phyloP scores from a whole-genome alignment of 1,140 invertebrate species.

The Brachionus plicatilis region DNA sequence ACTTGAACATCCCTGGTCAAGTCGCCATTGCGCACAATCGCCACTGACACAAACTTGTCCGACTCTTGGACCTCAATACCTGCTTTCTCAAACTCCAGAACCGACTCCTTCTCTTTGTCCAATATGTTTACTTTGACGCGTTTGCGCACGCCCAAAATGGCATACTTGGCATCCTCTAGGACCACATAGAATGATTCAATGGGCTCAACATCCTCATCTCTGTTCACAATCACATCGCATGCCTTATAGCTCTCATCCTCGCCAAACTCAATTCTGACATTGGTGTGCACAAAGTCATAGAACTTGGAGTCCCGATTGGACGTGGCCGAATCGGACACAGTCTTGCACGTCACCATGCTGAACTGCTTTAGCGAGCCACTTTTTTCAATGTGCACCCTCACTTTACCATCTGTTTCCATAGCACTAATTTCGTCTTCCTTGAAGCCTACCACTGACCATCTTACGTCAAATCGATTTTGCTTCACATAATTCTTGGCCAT shows the following conservation, averaged over 20 bases:
- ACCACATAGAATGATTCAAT: conserved; percentile 50
- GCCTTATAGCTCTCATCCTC: conserved; percentile 49
- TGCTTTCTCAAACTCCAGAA: conserved; percentile 47
- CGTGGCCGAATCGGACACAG: conserved; percentile 44
- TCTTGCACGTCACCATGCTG: conserved; percentile 48
- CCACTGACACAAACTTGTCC: conserved; percentile 45
- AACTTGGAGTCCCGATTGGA: conserved; percentile 31
- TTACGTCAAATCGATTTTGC: conserved; percentile 50
- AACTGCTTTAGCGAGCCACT: conserved; percentile 52
- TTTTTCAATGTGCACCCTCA: conserved; percentile 49
- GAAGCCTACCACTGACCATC: conserved; percentile 51
- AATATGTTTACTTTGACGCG: conserved; percentile 40
- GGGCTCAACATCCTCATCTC: conserved; percentile 52
- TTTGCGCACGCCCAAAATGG: conserved; percentile 43
- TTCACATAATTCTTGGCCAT: conserved; percentile 48
- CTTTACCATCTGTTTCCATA: conserved; percentile 47
- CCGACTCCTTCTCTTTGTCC: conserved; percentile 48
- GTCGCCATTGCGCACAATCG: conserved; percentile 44
- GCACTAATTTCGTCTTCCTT: conserved; percentile 45
- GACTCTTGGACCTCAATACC: conserved; percentile 48
- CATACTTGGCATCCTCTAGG: conserved; percentile 46
- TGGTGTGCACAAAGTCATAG: conserved; percentile 9
- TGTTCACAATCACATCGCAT: conserved; percentile 52
- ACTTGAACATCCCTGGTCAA: neutral
- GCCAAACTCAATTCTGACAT: conserved; percentile 51